Evolutionary conservation across 1,140 invertebrate genomes (phyloP).

Genomic region (Panagrolaimus sp.): DNA sequence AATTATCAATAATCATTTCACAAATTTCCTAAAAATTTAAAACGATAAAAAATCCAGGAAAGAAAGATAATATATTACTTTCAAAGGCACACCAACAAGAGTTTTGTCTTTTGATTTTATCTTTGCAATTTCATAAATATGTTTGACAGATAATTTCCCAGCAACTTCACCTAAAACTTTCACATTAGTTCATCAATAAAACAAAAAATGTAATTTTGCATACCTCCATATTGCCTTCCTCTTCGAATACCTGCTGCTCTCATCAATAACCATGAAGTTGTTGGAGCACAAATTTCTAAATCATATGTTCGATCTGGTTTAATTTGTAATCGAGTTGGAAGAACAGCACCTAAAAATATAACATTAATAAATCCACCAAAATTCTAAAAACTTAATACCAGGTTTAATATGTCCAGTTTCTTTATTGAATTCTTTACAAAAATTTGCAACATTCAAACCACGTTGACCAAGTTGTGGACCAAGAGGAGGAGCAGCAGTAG

Average conservation of each 20-base stretch:
- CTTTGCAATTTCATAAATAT: conserved; percentile 94
- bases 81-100: conserved; percentile 67
- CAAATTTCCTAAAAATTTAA: conserved; percentile 45
- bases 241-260: conserved; percentile 84
- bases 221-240: conserved; percentile 74
- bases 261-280: conserved; percentile 78
- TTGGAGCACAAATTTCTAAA: conserved; percentile 76
- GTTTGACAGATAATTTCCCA: conserved; percentile 87
- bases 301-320: conserved; percentile 77
- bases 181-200: conserved; percentile 18
- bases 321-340: conserved; percentile 50
- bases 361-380: conserved; percentile 16
- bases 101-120: conserved; percentile 82
- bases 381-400: conserved; percentile 63
- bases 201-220: conserved; percentile 27
- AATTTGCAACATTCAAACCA: conserved; percentile 86
- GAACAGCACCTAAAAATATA: conserved; percentile 41
- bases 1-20: conserved; percentile 37
- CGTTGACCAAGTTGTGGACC: conserved; percentile 64
- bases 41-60: conserved; percentile 73
- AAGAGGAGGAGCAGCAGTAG: conserved; percentile 55
- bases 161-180: conserved; percentile 67
- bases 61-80: conserved; percentile 75
- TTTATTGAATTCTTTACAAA: conserved; percentile 97
- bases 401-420: conserved; percentile 83